Evolutionary conservation across 2,113 vertebrate genomes (phyloP).

Genomic region (Hippoglossus stenolepis): DNA sequence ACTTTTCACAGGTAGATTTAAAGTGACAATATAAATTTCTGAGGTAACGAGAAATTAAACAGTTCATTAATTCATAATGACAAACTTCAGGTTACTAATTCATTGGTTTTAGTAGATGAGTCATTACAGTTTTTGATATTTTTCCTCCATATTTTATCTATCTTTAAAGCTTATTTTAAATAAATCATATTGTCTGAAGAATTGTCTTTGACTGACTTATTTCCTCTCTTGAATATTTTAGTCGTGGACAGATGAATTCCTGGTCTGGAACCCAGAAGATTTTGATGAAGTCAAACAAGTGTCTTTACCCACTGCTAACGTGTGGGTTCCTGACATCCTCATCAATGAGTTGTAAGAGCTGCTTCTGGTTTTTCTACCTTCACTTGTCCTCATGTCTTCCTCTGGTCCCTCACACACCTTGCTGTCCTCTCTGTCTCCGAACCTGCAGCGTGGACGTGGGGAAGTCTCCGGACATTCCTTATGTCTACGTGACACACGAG

Average conservation of each 20-base stretch:
- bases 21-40: too few relatives aligned
- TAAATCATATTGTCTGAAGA: background rate
- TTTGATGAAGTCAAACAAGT: slow-evolving; percentile 93
- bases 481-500: slow-evolving; percentile 88
- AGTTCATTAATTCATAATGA: background rate
- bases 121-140: background rate
- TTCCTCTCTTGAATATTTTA: slow-evolving; percentile 54
- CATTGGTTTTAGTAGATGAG: background rate
- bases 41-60: background rate
- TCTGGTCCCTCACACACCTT: background rate
- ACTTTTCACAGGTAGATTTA: too few relatives aligned
- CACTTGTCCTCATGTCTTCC: background rate
- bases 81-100: too few relatives aligned
- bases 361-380: background rate
- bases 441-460: slow-evolving; percentile 91
- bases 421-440: background rate
- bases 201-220: background rate
- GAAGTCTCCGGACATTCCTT: slow-evolving; percentile 94
- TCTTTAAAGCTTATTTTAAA: background rate
- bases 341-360: slow-evolving; percentile 97
- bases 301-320: slow-evolving; percentile 89
- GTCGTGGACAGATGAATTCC: slow-evolving; percentile 95
- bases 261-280: slow-evolving; percentile 89
- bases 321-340: slow-evolving; percentile 97
- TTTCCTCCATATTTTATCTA: background rate